These are phyloP conservation scores for Drosophila bipectinata DNA, from an alignment of 1,140 invertebrate species.

Conservation along the genomic window DNA sequence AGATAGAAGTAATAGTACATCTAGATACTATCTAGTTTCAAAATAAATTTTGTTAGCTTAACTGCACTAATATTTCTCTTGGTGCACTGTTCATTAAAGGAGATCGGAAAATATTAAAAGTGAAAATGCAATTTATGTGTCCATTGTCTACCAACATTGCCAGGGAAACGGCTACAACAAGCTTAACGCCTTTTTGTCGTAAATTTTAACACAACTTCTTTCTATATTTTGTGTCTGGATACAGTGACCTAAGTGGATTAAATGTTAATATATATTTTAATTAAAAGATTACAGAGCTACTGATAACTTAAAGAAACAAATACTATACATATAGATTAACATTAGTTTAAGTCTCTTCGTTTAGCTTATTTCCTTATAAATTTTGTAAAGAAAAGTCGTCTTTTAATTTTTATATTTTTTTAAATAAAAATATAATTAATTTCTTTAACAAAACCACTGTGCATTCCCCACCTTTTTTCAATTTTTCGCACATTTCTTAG, in stretches of 20 bases:
- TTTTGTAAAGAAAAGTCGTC: neutral
- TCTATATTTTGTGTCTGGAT: neutral
- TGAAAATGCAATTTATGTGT: slow-evolving; percentile 80
- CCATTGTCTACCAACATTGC: slow-evolving; percentile 55
- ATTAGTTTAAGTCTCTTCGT: too few species aligned
- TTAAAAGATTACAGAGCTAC: too few species aligned
- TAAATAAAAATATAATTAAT: neutral
- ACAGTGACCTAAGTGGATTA: slow-evolving; percentile 17
- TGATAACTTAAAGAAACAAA: too few species aligned
- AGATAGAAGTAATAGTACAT: too few species aligned
- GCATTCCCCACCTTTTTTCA: slow-evolving; percentile 42
- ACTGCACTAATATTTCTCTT: too few species aligned
- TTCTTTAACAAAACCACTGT: slow-evolving; percentile 8
- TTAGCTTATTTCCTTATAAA: neutral
- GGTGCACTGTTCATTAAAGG: slow-evolving; percentile 47
- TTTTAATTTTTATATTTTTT: neutral
- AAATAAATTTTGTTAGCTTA: too few species aligned
- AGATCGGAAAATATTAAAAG: slow-evolving; percentile 72
- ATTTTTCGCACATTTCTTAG: slow-evolving; percentile 76
- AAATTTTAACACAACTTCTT: slow-evolving; percentile 70
- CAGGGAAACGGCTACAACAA: slow-evolving; percentile 48
- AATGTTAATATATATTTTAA: neutral
- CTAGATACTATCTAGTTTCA: too few species aligned
- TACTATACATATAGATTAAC: too few species aligned
- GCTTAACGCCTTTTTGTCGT: slow-evolving; percentile 79